phyloP scores from a whole-genome alignment of 53 echinoderm and acorn worm species.

The Luidia sarsii region DNA sequence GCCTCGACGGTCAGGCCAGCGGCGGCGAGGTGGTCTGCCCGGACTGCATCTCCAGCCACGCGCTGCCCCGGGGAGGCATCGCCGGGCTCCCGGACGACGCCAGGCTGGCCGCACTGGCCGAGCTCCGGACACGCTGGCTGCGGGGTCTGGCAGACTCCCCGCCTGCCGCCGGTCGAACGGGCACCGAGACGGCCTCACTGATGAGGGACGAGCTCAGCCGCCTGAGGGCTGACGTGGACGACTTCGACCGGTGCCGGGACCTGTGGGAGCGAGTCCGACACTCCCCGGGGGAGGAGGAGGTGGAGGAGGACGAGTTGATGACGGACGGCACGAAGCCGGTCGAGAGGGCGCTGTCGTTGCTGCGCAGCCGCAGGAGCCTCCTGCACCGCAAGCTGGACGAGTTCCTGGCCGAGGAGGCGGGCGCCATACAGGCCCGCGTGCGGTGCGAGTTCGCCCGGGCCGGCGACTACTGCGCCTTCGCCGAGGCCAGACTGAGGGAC shows the following conservation, averaged over 20 bases:
- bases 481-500: slow-evolving; percentile 29
- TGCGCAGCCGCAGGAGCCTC: slow-evolving; percentile 41
- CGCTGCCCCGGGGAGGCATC: slow-evolving; percentile 16
- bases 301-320: slow-evolving; percentile 15
- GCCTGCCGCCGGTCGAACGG: background rate
- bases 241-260: slow-evolving; percentile 44
- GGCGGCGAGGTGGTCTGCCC: slow-evolving; percentile 56
- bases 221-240: slow-evolving; percentile 14
- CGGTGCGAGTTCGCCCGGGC: slow-evolving; percentile 50
- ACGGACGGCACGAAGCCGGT: slow-evolving; percentile 24
- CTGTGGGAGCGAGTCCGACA: slow-evolving; percentile 51
- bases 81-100: slow-evolving; percentile 22
- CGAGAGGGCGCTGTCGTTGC: slow-evolving; percentile 28
- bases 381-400: slow-evolving; percentile 54
- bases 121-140: slow-evolving; percentile 30
- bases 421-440: slow-evolving; percentile 33
- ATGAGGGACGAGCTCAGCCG: slow-evolving; percentile 33
- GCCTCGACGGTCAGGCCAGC: slow-evolving; percentile 43
- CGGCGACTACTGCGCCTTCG: slow-evolving; percentile 38
- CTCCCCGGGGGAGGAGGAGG: slow-evolving; percentile 16
- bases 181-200: slow-evolving; percentile 10
- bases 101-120: slow-evolving; percentile 21
- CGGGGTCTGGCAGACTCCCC: background rate
- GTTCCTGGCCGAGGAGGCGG: slow-evolving; percentile 49
- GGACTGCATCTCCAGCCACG: slow-evolving; percentile 49